Conservation (phyloP, 2,113 vertebrate genomes). For the Muscicapa adusta region DNA sequence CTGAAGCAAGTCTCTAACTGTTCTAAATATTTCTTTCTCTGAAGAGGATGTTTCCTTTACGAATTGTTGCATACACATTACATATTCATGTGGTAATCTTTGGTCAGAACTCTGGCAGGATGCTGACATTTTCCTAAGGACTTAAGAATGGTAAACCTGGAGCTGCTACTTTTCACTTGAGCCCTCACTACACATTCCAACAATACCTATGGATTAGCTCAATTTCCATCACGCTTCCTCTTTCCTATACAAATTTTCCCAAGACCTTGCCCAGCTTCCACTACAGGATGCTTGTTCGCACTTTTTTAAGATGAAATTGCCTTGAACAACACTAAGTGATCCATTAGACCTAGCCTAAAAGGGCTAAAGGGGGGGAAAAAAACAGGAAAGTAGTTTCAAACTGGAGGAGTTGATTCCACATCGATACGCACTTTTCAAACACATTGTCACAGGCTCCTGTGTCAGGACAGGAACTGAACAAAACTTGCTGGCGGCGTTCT, state of each 20-base stretch:
- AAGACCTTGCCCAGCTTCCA: background rate
- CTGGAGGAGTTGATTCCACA: background rate
- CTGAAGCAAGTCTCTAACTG: background rate
- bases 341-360: background rate
- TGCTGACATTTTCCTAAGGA: background rate
- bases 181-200: background rate
- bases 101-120: background rate
- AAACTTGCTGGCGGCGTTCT: background rate
- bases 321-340: background rate
- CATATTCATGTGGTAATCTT: background rate
- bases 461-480: rapidly evolving
- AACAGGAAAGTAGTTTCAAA: background rate
- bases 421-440: background rate
- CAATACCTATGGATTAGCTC: background rate
- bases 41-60: background rate
- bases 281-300: background rate
- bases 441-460: rapidly evolving
- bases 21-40: background rate
- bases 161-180: background rate
- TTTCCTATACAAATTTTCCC: background rate
- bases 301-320: background rate
- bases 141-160: background rate
- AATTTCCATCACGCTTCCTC: background rate
- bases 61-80: background rate
- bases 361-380: rapidly evolving